Evolutionary conservation across 2,797 vertebrate species (phyloP), one percentile per base, ranked within the genome.

Genomic region (Galagoides demidoff): DNA sequence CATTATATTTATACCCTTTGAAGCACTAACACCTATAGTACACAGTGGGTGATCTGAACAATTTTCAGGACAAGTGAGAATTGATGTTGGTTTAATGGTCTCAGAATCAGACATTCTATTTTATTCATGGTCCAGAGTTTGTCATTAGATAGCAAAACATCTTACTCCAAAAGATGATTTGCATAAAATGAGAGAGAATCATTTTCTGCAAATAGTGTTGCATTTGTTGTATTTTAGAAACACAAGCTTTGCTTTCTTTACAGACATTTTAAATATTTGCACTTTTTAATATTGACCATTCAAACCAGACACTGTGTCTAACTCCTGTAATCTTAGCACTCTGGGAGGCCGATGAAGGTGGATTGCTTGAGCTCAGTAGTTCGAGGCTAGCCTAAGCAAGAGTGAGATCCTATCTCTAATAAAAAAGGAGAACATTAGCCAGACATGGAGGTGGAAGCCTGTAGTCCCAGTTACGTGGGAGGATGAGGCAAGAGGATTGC

Each of bases 211-310:
- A 79, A 52, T 71, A 68, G 19, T 77, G 55, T 59, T 64, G 3
- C 17, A 86, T 66, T 73, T 82, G 5, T 25, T 83, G 12, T 39
- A 37, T 63, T 78, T 96, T 82, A 93, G 52, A 83, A 94, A 66
- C 14, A 77, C 5, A 82, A 1, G 16, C 2, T 82, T 94, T 14
- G 8, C 8, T 34, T 85, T 82, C 57, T 55, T 34, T 29, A 34
- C n/a, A 74, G 82, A 49, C 39, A n/a, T 64, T 83, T 89, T 90
- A 39, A 81, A 92, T 25, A 1, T 68, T 77, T 84, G 12, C 5
- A 70, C 25, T 39, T 78, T 87, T 94, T 84, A 70, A 43, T 78
- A 37, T 17, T 66, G 49, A 55, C 31, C 83, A 37, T 81, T 31
- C 20, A 76, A 73, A 7, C 13, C 49, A 49, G 49, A 49, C 49